A percentile compares a stretch with the other conserved stretches of the same genome.
phyloP scores from a whole-genome alignment of 1,140 invertebrate species.

The Drosophila miranda region DNA sequence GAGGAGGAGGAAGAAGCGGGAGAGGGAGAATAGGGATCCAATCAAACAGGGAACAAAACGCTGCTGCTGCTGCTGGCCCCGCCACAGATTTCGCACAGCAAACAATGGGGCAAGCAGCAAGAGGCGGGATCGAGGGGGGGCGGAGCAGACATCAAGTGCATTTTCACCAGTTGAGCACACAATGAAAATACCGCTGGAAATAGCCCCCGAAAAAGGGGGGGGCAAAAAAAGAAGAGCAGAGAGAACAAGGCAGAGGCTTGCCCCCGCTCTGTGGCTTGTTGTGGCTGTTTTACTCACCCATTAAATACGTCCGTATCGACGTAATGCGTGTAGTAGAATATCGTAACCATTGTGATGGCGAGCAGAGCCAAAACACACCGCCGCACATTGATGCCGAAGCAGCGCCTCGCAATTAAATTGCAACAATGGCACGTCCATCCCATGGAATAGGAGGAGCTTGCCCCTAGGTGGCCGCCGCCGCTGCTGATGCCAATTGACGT shows the following conservation, averaged over 20 bases:
- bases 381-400: conserved; percentile 87
- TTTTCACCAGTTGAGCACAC: conserved; percentile 46
- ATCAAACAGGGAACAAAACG: conserved; percentile 49
- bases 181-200: conserved; percentile 45
- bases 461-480: conserved; percentile 9
- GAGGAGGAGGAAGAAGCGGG: not conserved
- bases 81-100: not conserved
- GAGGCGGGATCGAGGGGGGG: not conserved
- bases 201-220: conserved; percentile 11
- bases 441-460: conserved; percentile 23
- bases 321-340: conserved; percentile 89
- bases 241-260: not conserved
- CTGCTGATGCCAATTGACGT: conserved; percentile 39
- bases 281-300: conserved; percentile 83
- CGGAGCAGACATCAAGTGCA: conserved; percentile 26
- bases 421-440: conserved; percentile 70
- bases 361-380: conserved; percentile 87
- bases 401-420: conserved; percentile 81
- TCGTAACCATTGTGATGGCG: conserved; percentile 87
- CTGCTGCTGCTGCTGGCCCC: not conserved
- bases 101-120: conserved; percentile 5
- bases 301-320: conserved; percentile 87
- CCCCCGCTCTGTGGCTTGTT: too few species aligned
- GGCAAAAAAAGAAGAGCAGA: not conserved
- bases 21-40: conserved; percentile 25